These are phyloP conservation scores for Lontra canadensis DNA, from an alignment of 2,113 vertebrate genomes.

Conservation along the genomic window DNA sequence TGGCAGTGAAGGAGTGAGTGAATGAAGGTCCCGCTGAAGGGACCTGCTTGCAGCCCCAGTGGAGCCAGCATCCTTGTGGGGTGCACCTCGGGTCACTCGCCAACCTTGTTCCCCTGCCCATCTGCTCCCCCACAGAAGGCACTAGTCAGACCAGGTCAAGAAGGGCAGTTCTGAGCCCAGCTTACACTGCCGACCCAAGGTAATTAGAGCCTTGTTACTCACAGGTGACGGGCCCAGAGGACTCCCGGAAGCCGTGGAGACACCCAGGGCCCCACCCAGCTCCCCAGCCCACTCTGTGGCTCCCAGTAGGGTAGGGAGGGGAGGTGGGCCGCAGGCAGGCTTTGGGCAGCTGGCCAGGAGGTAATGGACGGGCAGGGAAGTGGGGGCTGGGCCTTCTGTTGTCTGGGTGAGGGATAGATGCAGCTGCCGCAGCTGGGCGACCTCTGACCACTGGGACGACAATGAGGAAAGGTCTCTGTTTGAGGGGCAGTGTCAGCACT, in stretches of 20 bases:
- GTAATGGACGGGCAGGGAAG: background rate
- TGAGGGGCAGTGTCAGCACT: background rate
- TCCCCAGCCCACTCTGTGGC: background rate
- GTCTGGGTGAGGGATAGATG: background rate
- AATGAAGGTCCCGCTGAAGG: background rate
- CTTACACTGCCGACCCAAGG: background rate
- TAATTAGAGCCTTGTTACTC: slow-evolving; percentile 53
- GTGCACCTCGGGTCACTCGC: background rate
- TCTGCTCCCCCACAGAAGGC: background rate
- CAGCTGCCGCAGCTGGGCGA: background rate
- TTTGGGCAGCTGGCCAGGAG: background rate
- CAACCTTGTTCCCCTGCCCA: background rate
- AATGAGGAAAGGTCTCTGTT: background rate
- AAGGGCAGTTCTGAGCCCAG: background rate
- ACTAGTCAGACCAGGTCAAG: background rate
- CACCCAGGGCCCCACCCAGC: slow-evolving; percentile 12
- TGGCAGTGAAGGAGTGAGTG: background rate
- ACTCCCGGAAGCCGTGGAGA: slow-evolving; percentile 51
- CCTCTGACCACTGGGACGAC: background rate
- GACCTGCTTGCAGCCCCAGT: too few species aligned
- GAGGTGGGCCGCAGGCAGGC: background rate
- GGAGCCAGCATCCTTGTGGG: background rate
- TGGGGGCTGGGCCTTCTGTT: background rate
- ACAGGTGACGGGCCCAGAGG: slow-evolving; percentile 19
- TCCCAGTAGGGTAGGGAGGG: background rate